phyloP scores from a whole-genome alignment of 2,888 invertebrate genomes.

The Gortyna flavago region DNA sequence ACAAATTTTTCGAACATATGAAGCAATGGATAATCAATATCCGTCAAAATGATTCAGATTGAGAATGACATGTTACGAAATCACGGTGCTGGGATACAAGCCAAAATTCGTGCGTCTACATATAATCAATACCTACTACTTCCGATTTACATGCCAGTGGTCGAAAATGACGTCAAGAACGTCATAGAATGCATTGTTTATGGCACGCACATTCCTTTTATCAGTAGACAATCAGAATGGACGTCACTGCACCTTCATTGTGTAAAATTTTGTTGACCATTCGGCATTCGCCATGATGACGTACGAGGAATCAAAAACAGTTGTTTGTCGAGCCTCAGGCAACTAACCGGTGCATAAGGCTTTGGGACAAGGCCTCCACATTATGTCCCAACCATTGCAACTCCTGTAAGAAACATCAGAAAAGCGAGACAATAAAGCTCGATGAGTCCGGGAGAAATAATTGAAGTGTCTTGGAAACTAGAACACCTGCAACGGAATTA shows the following conservation, averaged over 20 bases:
- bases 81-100: not conserved
- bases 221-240: conserved; percentile 21
- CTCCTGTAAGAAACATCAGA: not conserved
- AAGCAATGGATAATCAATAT: not conserved
- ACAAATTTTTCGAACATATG: not conserved
- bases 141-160: conserved; percentile 14
- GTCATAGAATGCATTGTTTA: conserved; percentile 41
- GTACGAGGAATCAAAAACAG: not conserved
- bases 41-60: not conserved
- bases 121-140: not conserved
- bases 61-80: not conserved
- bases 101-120: not conserved
- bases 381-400: no score
- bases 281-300: conserved; percentile 11
- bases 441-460: not conserved
- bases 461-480: not conserved
- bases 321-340: not conserved
- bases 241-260: conserved; percentile 42
- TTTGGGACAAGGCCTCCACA: not conserved
- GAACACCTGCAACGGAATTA: no score
- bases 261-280: conserved; percentile 5
- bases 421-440: no score
- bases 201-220: not conserved
- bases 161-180: conserved; percentile 4
- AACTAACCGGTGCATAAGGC: not conserved